phyloP scores from a whole-genome alignment of 2,797 vertebrate species.

The Syncerus caffer region DNA sequence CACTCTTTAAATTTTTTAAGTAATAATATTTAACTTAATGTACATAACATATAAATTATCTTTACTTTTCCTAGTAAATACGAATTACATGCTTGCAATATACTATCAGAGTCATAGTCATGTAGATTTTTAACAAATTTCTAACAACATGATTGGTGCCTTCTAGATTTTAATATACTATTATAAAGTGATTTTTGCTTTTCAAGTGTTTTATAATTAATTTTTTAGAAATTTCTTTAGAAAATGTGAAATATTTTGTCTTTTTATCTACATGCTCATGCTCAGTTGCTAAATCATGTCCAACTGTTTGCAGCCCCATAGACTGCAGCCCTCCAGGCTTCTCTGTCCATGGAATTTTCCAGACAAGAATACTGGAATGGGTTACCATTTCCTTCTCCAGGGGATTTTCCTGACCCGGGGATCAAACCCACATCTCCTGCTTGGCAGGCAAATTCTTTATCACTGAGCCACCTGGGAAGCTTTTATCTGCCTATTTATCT shows the following conservation, averaged over 20 bases:
- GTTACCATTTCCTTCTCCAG: neutral
- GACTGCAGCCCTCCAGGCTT: neutral
- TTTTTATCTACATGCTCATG: neutral
- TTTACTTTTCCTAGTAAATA: neutral
- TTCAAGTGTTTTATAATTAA: neutral
- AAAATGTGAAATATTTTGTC: neutral
- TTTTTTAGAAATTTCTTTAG: neutral
- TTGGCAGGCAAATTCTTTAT: neutral
- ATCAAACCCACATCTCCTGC: neutral
- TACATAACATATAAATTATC: neutral
- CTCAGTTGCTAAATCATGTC: neutral
- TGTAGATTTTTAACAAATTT: conserved; percentile 18
- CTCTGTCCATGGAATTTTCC: neutral
- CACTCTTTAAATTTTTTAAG: neutral
- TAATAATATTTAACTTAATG: neutral
- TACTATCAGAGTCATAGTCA: neutral
- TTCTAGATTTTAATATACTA: neutral
- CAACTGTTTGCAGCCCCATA: neutral
- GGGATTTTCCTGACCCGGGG: neutral
- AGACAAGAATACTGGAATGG: neutral
- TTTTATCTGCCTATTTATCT: neutral
- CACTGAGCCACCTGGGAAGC: neutral
- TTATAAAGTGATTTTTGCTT: neutral
- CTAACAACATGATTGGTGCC: neutral
- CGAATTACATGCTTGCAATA: neutral